Evolutionary conservation across 2,888 invertebrate species (phyloP).

Genomic region (Eurytoma adleriae): DNA sequence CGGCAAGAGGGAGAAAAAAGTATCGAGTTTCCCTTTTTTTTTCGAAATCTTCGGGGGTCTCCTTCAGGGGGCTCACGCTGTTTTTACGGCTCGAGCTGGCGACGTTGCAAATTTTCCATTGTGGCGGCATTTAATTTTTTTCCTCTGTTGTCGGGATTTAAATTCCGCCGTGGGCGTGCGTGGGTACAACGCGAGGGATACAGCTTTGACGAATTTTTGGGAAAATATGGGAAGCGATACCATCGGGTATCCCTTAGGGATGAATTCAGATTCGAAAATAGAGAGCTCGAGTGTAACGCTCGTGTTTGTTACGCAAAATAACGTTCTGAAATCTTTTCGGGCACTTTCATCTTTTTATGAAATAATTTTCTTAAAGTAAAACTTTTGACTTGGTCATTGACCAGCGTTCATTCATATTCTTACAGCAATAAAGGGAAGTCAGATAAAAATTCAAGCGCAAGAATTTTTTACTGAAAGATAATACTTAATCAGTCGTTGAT

Average conservation of each 20-base stretch:
- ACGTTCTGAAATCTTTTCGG: too few species aligned
- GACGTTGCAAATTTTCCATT: slow-evolving; percentile 41
- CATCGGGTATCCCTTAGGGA: not conserved
- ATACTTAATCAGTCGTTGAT: too few species aligned
- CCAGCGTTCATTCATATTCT: too few species aligned
- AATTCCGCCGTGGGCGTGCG: slow-evolving; percentile 1
- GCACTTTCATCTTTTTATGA: too few species aligned
- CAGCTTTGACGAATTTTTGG: not conserved
- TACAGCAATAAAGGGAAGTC: too few species aligned
- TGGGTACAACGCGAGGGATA: not conserved
- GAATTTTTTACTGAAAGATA: not conserved
- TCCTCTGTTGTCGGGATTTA: slow-evolving; percentile 16
- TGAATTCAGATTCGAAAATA: not conserved
- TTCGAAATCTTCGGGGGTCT: not conserved
- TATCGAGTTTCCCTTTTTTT: slow-evolving; percentile 49
- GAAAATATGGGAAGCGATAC: slow-evolving; percentile 24
- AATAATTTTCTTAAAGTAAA: too few species aligned
- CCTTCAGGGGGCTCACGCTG: slow-evolving; percentile 14
- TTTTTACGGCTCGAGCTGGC: slow-evolving; percentile 21
- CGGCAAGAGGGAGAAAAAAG: slow-evolving; percentile 29
- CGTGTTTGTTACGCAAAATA: too few species aligned
- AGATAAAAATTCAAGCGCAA: too few species aligned
- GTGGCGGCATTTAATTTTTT: slow-evolving; percentile 32
- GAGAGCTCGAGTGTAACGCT: too few species aligned
- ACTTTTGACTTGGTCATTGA: too few species aligned